Conservation (phyloP, 2,888 invertebrate genomes). For the Reticulitermes lucifugus region DNA sequence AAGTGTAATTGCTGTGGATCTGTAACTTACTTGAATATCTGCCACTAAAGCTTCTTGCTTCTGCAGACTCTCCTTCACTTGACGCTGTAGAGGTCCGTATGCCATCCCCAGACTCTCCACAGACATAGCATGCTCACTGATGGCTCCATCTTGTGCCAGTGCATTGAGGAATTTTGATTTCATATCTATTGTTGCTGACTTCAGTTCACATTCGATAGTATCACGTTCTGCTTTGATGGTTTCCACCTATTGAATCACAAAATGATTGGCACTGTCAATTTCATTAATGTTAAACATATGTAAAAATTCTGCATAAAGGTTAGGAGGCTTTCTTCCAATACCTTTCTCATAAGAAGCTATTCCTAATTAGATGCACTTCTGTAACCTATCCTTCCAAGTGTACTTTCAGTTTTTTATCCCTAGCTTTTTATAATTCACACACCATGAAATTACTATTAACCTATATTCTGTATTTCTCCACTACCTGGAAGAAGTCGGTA, state of each 20-base stretch:
- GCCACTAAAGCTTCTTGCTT: conserved; percentile 77
- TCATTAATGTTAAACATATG: too few relatives aligned
- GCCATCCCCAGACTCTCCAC: conserved; percentile 78
- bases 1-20: too few relatives aligned
- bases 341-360: too few relatives aligned
- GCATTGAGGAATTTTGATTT: conserved; percentile 82
- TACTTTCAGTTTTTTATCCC: too few relatives aligned
- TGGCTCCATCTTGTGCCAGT: conserved; percentile 79
- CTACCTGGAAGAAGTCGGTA: too few relatives aligned
- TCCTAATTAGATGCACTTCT: too few relatives aligned
- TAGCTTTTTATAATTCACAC: too few relatives aligned
- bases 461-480: too few relatives aligned
- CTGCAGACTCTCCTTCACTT: conserved; percentile 79
- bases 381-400: too few relatives aligned
- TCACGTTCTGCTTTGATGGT: conserved; percentile 90
- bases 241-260: conserved; percentile 72
- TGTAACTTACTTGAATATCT: conserved; percentile 73
- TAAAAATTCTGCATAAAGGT: too few relatives aligned
- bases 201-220: conserved; percentile 87
- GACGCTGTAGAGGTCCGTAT: conserved; percentile 82
- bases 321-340: background rate
- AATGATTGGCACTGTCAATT: background rate
- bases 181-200: conserved; percentile 84
- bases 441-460: too few relatives aligned
- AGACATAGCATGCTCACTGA: conserved; percentile 81